These are phyloP conservation scores for Onychomys leucogaster DNA, from an alignment of 2,797 vertebrate genomes.

Conservation along the genomic window DNA sequence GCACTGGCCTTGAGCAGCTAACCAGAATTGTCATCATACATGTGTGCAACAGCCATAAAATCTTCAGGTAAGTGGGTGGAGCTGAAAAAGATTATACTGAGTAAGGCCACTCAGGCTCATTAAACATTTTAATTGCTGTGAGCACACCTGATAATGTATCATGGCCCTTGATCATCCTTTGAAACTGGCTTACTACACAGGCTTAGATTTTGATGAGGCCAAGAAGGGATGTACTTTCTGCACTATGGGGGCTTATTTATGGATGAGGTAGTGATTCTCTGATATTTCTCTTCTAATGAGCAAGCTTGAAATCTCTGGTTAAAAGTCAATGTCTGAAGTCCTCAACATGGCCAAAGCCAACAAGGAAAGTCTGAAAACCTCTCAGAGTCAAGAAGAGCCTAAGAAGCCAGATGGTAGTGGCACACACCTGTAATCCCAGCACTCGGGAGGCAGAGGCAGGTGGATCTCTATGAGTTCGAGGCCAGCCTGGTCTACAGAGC, in stretches of 20 bases:
- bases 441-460: too few relatives aligned
- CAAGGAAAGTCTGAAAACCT: background rate
- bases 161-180: background rate
- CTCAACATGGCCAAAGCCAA: background rate
- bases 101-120: background rate
- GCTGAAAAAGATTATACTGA: background rate
- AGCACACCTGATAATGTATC: background rate
- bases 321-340: background rate
- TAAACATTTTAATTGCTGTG: background rate
- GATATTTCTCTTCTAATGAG: conserved; percentile 19
- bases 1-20: background rate
- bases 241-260: background rate
- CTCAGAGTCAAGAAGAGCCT: background rate
- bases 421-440: too few relatives aligned
- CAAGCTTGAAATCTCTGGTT: conserved; percentile 23
- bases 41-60: background rate
- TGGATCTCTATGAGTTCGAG: too few relatives aligned
- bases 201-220: background rate
- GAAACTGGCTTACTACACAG: background rate
- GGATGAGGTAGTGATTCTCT: background rate
- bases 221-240: background rate
- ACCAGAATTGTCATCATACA: background rate
- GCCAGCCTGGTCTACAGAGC: too few relatives aligned
- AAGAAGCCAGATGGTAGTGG: too few relatives aligned
- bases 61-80: background rate